These are phyloP conservation scores for Xestoiulus laeticollis DNA, from an alignment of 2,888 invertebrate species.

Conservation along the genomic window DNA sequence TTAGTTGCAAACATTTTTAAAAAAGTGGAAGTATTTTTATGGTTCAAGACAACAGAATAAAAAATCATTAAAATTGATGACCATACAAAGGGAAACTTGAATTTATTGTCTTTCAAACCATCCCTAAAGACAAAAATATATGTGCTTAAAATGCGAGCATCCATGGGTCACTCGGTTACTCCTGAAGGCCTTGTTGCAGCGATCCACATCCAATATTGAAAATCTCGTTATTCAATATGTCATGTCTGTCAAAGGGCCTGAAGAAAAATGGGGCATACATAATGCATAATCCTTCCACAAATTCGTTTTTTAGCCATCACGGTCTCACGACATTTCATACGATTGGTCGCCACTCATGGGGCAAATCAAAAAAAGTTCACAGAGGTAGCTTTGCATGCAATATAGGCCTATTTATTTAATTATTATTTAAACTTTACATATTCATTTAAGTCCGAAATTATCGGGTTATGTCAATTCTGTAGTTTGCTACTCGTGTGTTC, in stretches of 20 bases:
- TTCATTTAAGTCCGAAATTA: no score
- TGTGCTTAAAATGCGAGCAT: not conserved
- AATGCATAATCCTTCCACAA: not conserved
- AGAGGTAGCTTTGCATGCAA: no score
- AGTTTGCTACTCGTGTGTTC: not conserved
- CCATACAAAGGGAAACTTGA: no score
- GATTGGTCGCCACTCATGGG: no score
- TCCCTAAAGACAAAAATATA: not conserved
- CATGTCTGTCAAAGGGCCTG: not conserved
- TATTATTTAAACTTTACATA: no score
- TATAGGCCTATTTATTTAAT: no score
- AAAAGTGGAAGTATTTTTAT: no score
- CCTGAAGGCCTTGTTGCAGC: not conserved
- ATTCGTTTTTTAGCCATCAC: not conserved
- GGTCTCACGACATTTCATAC: not conserved
- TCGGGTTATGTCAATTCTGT: no score
- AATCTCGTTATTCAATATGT: constrained; percentile 8
- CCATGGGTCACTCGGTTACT: not conserved
- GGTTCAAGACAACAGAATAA: no score
- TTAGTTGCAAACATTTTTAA: no score
- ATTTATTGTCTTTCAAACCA: no score
- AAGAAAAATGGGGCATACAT: not conserved
- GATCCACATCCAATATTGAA: not conserved
- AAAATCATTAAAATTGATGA: not conserved
- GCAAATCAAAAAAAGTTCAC: no score